These are phyloP conservation scores for Stenotaenia linearis DNA, from an alignment of 2,888 invertebrate genomes.

Conservation along the genomic window DNA sequence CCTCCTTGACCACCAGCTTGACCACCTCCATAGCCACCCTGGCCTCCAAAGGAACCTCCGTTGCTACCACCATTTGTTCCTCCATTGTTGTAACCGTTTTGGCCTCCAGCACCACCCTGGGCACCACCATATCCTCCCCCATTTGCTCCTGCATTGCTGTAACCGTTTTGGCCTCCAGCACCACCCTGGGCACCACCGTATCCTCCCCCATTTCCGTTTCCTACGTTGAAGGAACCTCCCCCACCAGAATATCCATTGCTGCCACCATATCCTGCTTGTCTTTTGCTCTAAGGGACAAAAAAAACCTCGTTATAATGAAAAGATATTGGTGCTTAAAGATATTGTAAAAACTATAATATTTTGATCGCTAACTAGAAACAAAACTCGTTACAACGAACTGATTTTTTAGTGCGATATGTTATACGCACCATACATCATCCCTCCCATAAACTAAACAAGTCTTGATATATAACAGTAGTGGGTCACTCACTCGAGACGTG, in stretches of 20 bases:
- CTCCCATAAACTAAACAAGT: too few species aligned
- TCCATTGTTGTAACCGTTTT: not conserved
- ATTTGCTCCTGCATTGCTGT: not conserved
- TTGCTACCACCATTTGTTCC: not conserved
- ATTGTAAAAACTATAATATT: too few species aligned
- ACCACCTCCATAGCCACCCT: not conserved
- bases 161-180: not conserved
- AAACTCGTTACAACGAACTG: too few species aligned
- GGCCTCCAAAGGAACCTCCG: not conserved
- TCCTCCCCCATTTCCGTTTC: not conserved
- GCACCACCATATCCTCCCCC: slow-evolving; percentile 8
- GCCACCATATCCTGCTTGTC: slow-evolving; percentile 13
- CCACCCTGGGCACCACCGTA: not conserved
- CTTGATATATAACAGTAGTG: not conserved
- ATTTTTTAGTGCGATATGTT: too few species aligned
- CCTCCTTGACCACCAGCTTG: slow-evolving; percentile 28
- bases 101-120: not conserved
- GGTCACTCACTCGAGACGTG: not conserved
- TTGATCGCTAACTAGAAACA: too few species aligned
- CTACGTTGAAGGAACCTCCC: not conserved
- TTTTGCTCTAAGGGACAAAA: not conserved
- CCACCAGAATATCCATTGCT: not conserved
- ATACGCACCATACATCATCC: too few species aligned
- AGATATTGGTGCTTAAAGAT: not conserved
- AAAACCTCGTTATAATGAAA: too few species aligned